phyloP scores from a whole-genome alignment of 2,888 invertebrate species.

The Boloria selene region DNA sequence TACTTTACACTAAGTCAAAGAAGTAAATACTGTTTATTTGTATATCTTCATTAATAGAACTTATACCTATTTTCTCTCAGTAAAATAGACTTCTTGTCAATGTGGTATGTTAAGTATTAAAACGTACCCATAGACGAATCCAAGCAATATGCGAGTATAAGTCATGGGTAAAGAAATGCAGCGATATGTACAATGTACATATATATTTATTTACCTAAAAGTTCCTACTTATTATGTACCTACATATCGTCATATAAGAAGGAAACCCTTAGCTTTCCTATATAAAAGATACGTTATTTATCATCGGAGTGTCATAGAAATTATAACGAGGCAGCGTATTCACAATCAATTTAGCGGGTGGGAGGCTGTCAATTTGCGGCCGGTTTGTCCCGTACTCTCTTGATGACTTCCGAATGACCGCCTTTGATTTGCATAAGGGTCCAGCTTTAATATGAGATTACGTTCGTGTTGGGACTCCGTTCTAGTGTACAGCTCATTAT shows the following conservation, averaged over 20 bases:
- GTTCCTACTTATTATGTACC: too few relatives aligned
- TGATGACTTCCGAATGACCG: constrained; percentile 81
- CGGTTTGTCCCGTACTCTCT: constrained; percentile 42
- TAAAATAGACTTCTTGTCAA: too few relatives aligned
- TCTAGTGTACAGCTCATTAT: constrained; percentile 66
- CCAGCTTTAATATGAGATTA: constrained; percentile 76
- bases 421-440: constrained; percentile 79
- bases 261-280: constrained; percentile 4
- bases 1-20: too few relatives aligned
- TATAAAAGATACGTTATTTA: constrained; percentile 40
- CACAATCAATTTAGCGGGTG: constrained; percentile 71
- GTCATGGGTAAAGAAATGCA: too few relatives aligned
- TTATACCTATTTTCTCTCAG: too few relatives aligned
- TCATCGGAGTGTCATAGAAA: constrained; percentile 44
- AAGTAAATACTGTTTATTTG: too few relatives aligned
- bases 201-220: too few relatives aligned
- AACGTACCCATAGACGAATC: too few relatives aligned
- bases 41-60: too few relatives aligned
- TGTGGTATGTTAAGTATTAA: too few relatives aligned
- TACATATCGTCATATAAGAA: not conserved
- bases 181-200: too few relatives aligned
- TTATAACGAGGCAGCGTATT: constrained; percentile 55
- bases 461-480: constrained; percentile 68
- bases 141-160: too few relatives aligned
- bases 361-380: constrained; percentile 70